Evolutionary conservation across 2,888 invertebrate genomes (phyloP).

Genomic region (Xestia ashworthii): DNA sequence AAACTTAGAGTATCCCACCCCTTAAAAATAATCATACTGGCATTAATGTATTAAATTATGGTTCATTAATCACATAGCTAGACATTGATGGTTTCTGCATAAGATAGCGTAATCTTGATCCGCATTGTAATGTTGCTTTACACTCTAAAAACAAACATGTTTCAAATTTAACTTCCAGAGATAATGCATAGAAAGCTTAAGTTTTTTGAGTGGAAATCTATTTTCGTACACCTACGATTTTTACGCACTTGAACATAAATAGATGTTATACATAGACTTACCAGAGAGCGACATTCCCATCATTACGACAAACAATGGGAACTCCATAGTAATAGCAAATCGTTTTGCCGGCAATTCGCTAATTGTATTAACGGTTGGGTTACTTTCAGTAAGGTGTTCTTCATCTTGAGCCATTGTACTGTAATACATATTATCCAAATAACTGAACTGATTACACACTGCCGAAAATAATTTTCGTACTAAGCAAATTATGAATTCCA

Average conservation of each 20-base stretch:
- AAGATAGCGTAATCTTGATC: background rate
- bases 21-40: background rate
- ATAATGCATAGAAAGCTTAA: background rate
- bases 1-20: too few species aligned
- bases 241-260: slow-evolving; percentile 1
- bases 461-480: slow-evolving; percentile 5
- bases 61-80: background rate
- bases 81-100: slow-evolving; percentile 23
- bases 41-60: background rate
- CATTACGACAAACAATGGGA: slow-evolving; percentile 85
- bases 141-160: background rate
- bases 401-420: slow-evolving; percentile 80
- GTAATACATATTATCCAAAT: slow-evolving; percentile 17
- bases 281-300: slow-evolving; percentile 82
- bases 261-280: slow-evolving; percentile 64
- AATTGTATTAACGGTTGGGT: slow-evolving; percentile 72
- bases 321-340: slow-evolving; percentile 82
- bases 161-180: background rate
- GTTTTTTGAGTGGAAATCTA: background rate
- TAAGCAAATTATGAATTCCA: background rate
- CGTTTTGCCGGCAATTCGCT: slow-evolving; percentile 75
- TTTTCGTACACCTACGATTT: background rate
- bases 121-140: background rate
- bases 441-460: slow-evolving; percentile 19
- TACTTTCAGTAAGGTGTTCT: slow-evolving; percentile 73